Conservation (phyloP, 2,888 invertebrate species). For the Lepidonotus clava region DNA sequence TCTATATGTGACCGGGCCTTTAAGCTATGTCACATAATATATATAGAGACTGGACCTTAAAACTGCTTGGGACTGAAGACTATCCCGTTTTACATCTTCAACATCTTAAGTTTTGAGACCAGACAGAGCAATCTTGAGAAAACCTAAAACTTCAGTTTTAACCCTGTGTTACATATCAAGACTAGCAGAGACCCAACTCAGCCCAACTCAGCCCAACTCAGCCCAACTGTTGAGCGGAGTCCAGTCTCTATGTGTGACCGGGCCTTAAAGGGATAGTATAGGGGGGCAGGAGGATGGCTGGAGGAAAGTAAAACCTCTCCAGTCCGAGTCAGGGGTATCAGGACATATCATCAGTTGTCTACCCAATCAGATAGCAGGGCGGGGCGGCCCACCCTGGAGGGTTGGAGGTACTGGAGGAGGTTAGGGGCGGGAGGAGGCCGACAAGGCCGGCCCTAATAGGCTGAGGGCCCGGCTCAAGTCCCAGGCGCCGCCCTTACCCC, state of each 20-base stretch:
- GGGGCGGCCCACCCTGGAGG: background rate
- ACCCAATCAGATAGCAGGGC: background rate
- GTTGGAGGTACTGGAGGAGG: background rate
- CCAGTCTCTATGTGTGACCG: background rate
- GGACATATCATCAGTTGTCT: slow-evolving; percentile 39
- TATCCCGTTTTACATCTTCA: too few relatives aligned
- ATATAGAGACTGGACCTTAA: too few relatives aligned
- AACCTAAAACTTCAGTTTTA: too few relatives aligned
- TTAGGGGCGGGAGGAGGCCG: background rate
- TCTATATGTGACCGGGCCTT: too few relatives aligned
- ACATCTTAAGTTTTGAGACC: too few relatives aligned
- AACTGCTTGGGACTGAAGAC: too few relatives aligned
- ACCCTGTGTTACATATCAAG: too few relatives aligned
- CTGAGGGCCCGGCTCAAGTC: background rate
- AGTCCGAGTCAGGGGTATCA: background rate
- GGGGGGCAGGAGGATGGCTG: background rate
- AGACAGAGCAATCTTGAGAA: too few relatives aligned
- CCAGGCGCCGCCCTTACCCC: background rate
- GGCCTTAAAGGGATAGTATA: background rate
- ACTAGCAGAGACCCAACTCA: too few relatives aligned
- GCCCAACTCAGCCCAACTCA: too few relatives aligned
- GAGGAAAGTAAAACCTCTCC: background rate
- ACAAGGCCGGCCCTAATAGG: background rate
- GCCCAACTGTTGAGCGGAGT: too few relatives aligned
- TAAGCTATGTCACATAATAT: too few relatives aligned